Percentiles rank a stretch among this genome's conserved stretches.
Evolutionary conservation across 35 echinoderm and acorn worm species (phyloP).

Genomic region (Hemicentrotus pulcherrimus): DNA sequence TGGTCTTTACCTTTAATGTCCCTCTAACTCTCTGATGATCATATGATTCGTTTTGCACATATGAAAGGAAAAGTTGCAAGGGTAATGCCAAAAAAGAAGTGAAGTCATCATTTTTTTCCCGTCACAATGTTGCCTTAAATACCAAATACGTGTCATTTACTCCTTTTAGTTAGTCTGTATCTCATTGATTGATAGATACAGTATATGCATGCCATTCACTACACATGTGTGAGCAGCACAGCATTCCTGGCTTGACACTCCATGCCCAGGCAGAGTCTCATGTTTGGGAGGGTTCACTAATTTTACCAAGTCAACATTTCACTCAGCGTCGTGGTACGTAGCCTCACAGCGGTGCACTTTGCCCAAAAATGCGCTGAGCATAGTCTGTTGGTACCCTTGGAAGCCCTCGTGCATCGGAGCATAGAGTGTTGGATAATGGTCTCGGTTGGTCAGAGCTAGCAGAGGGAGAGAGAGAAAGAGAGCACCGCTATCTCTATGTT

Average conservation of each 20-base stretch:
- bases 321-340: background rate
- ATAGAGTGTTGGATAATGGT: background rate
- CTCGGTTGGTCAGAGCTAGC: background rate
- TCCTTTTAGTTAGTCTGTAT: no score
- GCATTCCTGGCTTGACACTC: background rate
- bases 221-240: background rate
- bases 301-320: constrained; percentile 18
- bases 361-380: background rate
- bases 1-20: no score
- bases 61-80: no score
- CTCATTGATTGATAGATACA: no score
- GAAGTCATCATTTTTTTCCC: no score
- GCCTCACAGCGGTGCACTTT: background rate
- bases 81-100: no score
- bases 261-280: background rate
- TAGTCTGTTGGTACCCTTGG: background rate
- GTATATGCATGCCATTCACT: no score
- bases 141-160: no score
- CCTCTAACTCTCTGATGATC: no score
- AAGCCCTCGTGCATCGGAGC: background rate
- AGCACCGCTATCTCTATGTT: background rate
- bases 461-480: no score
- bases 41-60: no score
- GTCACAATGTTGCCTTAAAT: no score
- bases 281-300: constrained; percentile 1